Conservation (phyloP, 2,888 invertebrate species). For the Ectropis crepuscularia region DNA sequence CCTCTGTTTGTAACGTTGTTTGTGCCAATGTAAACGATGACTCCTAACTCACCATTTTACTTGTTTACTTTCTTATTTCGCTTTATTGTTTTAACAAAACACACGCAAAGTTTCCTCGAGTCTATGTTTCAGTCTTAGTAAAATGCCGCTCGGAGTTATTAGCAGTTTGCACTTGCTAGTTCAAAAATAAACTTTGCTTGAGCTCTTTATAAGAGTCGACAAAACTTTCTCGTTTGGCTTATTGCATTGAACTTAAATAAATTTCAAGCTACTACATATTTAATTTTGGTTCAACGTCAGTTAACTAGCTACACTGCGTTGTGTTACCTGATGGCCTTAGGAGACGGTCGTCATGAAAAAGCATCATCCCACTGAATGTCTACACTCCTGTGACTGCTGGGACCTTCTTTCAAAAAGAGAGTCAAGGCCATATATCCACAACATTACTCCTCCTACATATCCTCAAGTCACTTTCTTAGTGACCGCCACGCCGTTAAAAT, state of each 20-base stretch:
- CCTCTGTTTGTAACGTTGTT: slow-evolving; percentile 63
- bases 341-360: no score
- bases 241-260: background rate
- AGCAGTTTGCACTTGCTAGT: slow-evolving; percentile 16
- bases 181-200: slow-evolving; percentile 7
- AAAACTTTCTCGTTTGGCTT: background rate
- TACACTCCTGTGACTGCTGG: no score
- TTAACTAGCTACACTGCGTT: no score
- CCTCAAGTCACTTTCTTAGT: no score
- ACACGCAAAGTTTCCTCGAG: slow-evolving; percentile 52
- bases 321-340: no score
- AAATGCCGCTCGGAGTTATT: slow-evolving; percentile 39
- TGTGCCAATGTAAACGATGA: slow-evolving; percentile 72
- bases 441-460: no score
- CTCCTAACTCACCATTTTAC: slow-evolving; percentile 60
- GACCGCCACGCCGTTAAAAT: no score
- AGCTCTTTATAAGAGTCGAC: slow-evolving; percentile 18
- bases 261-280: no score
- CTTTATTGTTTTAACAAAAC: slow-evolving; percentile 66
- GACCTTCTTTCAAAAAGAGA: no score
- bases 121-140: slow-evolving; percentile 53
- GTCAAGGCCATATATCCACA: no score
- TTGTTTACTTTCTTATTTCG: slow-evolving; percentile 66
- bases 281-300: no score
- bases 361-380: no score